phyloP scores from a whole-genome alignment of 2,888 invertebrate species.

The Carcina quercana region DNA sequence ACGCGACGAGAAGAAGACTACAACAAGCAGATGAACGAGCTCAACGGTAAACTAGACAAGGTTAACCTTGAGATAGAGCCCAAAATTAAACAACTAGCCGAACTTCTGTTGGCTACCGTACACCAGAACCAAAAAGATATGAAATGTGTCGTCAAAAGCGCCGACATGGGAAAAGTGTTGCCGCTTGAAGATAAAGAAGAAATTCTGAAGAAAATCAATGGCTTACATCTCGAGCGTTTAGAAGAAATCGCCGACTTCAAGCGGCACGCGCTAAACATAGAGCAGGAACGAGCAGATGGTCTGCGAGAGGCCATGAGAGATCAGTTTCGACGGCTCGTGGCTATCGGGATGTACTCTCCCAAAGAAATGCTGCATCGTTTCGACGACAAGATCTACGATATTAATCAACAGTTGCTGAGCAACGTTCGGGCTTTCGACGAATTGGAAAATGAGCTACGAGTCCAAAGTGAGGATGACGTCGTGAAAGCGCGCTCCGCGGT shows the following conservation, averaged over 20 bases:
- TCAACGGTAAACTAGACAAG: constrained; percentile 24
- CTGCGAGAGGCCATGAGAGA: constrained; percentile 38
- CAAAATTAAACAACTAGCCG: constrained; percentile 36
- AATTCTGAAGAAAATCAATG: constrained; percentile 28
- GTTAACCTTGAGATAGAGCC: constrained; percentile 36
- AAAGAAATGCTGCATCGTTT: constrained; percentile 49
- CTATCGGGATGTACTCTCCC: constrained; percentile 38
- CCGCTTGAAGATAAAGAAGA: constrained; percentile 22
- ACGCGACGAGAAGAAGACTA: constrained; percentile 38
- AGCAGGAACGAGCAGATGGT: constrained; percentile 44
- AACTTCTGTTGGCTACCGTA: constrained; percentile 36
- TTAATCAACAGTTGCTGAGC: constrained; percentile 55
- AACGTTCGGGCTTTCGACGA: constrained; percentile 47
- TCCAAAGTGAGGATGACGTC: constrained; percentile 35
- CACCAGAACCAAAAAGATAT: constrained; percentile 39
- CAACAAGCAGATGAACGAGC: constrained; percentile 24
- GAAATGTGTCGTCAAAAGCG: constrained; percentile 31
- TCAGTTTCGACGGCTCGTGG: constrained; percentile 41
- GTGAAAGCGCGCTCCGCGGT: constrained; percentile 33
- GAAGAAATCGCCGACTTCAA: constrained; percentile 35
- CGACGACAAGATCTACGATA: constrained; percentile 47
- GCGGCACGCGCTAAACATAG: constrained; percentile 35
- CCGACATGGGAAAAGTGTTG: constrained; percentile 14
- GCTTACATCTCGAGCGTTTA: constrained; percentile 26
- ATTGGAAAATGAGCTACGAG: constrained; percentile 39